phyloP scores from a whole-genome alignment of 2,797 vertebrate genomes.

The Gephyroberyx darwinii region DNA sequence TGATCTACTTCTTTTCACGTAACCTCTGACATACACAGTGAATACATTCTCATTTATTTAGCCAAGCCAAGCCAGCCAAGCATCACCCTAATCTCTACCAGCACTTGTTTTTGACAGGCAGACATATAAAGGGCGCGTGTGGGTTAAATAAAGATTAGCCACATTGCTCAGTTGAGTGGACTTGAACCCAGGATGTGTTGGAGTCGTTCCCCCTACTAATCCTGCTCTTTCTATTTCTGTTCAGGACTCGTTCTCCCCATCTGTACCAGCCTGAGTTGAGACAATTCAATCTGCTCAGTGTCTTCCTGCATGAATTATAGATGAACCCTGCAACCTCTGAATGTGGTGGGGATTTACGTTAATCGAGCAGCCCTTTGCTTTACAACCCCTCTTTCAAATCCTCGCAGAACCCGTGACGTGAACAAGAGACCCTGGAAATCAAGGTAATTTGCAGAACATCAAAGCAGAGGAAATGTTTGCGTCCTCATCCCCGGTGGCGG shows the following conservation, averaged over 20 bases:
- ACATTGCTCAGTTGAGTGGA: constrained; percentile 40
- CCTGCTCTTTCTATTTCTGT: constrained; percentile 34
- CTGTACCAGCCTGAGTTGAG: constrained; percentile 48
- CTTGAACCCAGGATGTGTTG: constrained; percentile 38
- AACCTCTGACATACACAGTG: constrained; percentile 40
- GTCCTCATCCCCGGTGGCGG: constrained; percentile 58
- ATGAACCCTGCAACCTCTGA: constrained; percentile 60
- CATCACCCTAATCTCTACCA: constrained; percentile 33
- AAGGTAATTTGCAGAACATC: constrained; percentile 62
- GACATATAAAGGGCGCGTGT: background rate
- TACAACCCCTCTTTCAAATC: constrained; percentile 47
- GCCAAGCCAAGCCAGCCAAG: constrained; percentile 4
- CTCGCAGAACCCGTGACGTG: too few species aligned
- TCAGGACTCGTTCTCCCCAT: constrained; percentile 41
- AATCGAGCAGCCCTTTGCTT: constrained; percentile 52
- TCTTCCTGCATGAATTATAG: constrained; percentile 68
- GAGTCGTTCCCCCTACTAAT: constrained; percentile 30
- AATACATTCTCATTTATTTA: constrained; percentile 34
- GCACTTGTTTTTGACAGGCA: constrained; percentile 25
- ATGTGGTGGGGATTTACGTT: constrained; percentile 50
- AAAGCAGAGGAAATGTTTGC: constrained; percentile 53
- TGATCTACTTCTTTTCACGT: background rate
- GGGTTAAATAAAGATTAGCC: constrained; percentile 53
- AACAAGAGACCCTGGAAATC: constrained; percentile 38
- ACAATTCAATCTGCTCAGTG: constrained; percentile 68